phyloP scores from a whole-genome alignment of 2,113 vertebrate genomes.

The Tupaia tana region DNA sequence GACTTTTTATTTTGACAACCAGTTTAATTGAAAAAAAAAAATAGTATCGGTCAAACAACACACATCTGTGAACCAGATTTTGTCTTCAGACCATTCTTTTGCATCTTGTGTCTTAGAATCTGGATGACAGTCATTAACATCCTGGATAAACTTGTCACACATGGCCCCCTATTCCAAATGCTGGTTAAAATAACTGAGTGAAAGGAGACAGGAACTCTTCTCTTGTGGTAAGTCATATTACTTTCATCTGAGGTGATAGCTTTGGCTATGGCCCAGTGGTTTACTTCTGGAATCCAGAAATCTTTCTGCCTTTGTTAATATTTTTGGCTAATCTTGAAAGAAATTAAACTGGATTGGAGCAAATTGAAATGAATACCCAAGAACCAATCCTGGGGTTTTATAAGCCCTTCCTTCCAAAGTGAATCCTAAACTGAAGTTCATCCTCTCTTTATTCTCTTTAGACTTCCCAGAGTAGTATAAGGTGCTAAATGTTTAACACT shows the following conservation, averaged over 20 bases:
- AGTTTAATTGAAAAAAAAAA: conserved; percentile 6
- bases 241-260: conserved; percentile 52
- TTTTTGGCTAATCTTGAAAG: conserved; percentile 31
- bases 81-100: background rate
- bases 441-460: background rate
- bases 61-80: conserved; percentile 42
- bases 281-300: conserved; percentile 58
- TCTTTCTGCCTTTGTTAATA: background rate
- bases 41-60: conserved; percentile 28
- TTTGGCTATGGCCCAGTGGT: conserved; percentile 29
- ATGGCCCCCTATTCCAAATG: background rate
- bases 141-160: conserved; percentile 37
- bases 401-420: conserved; percentile 17
- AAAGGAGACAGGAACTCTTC: conserved; percentile 17
- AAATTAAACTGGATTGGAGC: conserved; percentile 40
- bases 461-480: background rate
- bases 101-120: background rate
- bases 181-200: background rate
- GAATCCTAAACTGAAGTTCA: conserved; percentile 23
- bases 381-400: background rate
- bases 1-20: conserved; percentile 13
- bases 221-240: conserved; percentile 42
- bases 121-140: background rate
- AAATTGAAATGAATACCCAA: conserved; percentile 35
- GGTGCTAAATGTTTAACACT: background rate